Base-by-base conservation (phyloP, 2,113 vertebrate species). In the Hippocampus guttulatus region DNA sequence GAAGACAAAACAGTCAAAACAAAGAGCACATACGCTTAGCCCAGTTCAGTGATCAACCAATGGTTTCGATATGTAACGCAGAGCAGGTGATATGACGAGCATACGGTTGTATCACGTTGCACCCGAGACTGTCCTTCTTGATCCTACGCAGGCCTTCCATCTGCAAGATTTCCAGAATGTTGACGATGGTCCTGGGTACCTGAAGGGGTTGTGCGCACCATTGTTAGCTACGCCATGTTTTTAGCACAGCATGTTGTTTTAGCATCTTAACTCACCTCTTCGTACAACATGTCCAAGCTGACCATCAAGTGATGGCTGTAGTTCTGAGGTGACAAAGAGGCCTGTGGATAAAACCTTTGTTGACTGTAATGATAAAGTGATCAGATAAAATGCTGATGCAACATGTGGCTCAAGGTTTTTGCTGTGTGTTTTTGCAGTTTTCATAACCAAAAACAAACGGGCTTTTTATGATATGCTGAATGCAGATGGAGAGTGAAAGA, bases 101-200 rank as follows among this genome's bases (percentile, higher is more conserved):
- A 86, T 88, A 98, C 96, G 81, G 74, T 81, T 88, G 89, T 49
- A 89, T 2, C 79, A 92, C 0, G 49, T 23, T 58, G 3, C 93
- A 96, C 3, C 61, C 82, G 0, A 93, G 78, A 41, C 86, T 91
- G 71, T 93, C 86, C 1, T 80, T 84, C 52, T 92, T 89, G 5
- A 94, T 75, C 81, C 84, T 89, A 65, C 92, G 84, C 70, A 98
- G 91, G 21, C 81, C 87, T 52, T 91, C 85, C 7, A 98, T 58
- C 75, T 97, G 92, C 23, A 96, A 79, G 73, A 97, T 85, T 73
- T 93, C 92, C 71, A 97, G 84, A 49, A 98, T 1, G 2, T 94
- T 96, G 71, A 99, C 81, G 77, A 98, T 92, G 21, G 77, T 79
- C 79, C 93, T 93, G 8, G 96, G 96, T 69, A 97, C 92, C 96